Evolutionary conservation across 2,888 invertebrate species (phyloP).

Genomic region (Pyrgus malvae): DNA sequence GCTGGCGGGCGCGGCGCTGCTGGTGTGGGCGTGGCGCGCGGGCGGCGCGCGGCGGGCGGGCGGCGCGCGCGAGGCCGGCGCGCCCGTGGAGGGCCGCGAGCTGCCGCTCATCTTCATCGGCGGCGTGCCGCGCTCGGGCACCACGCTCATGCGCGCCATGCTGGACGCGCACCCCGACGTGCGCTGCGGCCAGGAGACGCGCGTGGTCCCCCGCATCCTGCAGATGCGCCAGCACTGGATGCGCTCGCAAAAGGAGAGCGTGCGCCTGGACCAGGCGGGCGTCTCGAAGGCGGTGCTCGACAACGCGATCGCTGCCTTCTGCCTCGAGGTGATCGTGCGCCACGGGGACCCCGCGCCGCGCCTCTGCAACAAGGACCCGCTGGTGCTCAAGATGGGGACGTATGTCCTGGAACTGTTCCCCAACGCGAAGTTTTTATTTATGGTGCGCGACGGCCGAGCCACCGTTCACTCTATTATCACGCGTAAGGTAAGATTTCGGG

Average conservation of each 20-base stretch:
- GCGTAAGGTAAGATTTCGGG: slow-evolving; percentile 90
- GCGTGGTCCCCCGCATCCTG: slow-evolving; percentile 97
- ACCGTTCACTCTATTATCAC: slow-evolving; percentile 99
- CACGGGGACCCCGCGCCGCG: slow-evolving; percentile 97
- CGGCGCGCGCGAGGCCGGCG: slow-evolving; percentile 27
- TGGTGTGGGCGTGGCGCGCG: slow-evolving; percentile 32
- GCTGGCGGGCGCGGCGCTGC: slow-evolving; percentile 34
- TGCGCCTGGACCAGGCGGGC: slow-evolving; percentile 96
- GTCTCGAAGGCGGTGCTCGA: slow-evolving; percentile 95
- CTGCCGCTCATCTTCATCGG: slow-evolving; percentile 98
- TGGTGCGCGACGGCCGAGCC: slow-evolving; percentile 99
- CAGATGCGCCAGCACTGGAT: slow-evolving; percentile 98
- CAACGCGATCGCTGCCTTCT: slow-evolving; percentile 97
- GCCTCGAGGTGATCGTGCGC: slow-evolving; percentile 96
- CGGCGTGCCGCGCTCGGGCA: slow-evolving; percentile 98
- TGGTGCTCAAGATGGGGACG: slow-evolving; percentile 97
- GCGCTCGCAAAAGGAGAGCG: slow-evolving; percentile 94
- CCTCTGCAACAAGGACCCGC: slow-evolving; percentile 99
- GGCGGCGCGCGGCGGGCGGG: slow-evolving; percentile 19
- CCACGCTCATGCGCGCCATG: slow-evolving; percentile 98
- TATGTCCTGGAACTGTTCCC: slow-evolving; percentile 97
- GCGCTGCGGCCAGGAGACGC: slow-evolving; percentile 97
- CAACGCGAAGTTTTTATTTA: slow-evolving; percentile 98
- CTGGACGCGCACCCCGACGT: slow-evolving; percentile 98
- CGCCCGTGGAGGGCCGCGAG: slow-evolving; percentile 84